Base-by-base conservation (phyloP, 1,140 invertebrate species). In the Drosophila fuyamai region DNA sequence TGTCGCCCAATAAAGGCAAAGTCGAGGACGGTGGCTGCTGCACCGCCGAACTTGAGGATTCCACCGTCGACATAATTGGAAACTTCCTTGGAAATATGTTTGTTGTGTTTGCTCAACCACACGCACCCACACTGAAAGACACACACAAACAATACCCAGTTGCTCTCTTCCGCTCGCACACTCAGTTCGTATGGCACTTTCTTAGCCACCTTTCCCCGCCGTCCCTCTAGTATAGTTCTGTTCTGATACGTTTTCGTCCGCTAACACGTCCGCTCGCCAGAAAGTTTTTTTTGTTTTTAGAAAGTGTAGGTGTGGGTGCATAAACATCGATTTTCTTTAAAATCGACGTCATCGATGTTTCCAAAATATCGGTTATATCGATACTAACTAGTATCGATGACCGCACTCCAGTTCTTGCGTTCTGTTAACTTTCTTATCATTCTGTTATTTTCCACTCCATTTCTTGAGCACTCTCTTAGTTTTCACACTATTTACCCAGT, bases 1-100 rank as follows among this genome's bases (percentile, higher is more conserved):
- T 85, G 23, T 76, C 83, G 38, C 78, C 83, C 51, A 91, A 58
- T 47, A 90, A 56, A 13, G 73, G 89, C 36, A 89, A 16, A 29
- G 79, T 90, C 40, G 91, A 82, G 6, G 82, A 79, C 51, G 91
- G 85, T 44, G 81, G 79, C 65, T 91, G 85, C 57, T 90, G 88
- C 38, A 78, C 80, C 40, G 83, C 81, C 54, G 91, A 84, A 75
- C 82, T 86, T 41, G 91, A 91, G 5, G 91, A 92, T 76, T 92
- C 91, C 56, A 92, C 85, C 66, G 85, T 90, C 55, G 91, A 91
- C 91, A 92, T 91, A 29, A 14, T 38, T 66, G 14, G 46, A 38
- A 71, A 68, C 50, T 58, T 70, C 47, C 40, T 50, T 47, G 16
- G 40, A 18, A 41, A 23, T 41, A 27, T 47, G 40, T 51, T 44